phyloP scores from a whole-genome alignment of 2,797 vertebrate genomes.

The Schizopygopsis malacanthus region DNA sequence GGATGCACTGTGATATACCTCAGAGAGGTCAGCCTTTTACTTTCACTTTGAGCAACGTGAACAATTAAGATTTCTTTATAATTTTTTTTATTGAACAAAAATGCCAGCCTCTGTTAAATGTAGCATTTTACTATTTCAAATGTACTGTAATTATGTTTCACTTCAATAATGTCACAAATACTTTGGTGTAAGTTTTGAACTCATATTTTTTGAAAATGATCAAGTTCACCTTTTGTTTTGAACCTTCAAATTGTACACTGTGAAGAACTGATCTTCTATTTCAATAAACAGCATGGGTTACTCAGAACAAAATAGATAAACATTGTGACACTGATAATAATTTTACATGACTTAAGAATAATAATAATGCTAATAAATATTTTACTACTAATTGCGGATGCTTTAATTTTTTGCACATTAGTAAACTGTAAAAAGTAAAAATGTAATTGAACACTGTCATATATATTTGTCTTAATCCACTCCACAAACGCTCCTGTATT shows the following conservation, averaged over 20 bases:
- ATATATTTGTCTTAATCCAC: background rate
- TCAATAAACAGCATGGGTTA: background rate
- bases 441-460: background rate
- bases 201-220: background rate
- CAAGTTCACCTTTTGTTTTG: background rate
- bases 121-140: background rate
- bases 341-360: background rate
- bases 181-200: background rate
- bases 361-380: constrained; percentile 36
- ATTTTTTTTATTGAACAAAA: background rate
- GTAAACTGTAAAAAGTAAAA: background rate
- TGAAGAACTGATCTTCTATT: background rate
- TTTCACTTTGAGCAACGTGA: background rate
- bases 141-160: constrained; percentile 9
- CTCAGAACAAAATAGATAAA: background rate
- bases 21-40: constrained; percentile 7
- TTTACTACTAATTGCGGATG: constrained; percentile 10
- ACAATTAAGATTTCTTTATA: background rate
- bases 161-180: background rate
- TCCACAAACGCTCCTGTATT: background rate
- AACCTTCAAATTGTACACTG: background rate
- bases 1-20: constrained; percentile 15
- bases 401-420: background rate
- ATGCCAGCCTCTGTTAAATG: background rate
- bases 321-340: background rate